Percentiles rank a stretch among this genome's conserved stretches.
phyloP scores from a whole-genome alignment of 2,113 vertebrate species.

The Thomomys bottae region DNA sequence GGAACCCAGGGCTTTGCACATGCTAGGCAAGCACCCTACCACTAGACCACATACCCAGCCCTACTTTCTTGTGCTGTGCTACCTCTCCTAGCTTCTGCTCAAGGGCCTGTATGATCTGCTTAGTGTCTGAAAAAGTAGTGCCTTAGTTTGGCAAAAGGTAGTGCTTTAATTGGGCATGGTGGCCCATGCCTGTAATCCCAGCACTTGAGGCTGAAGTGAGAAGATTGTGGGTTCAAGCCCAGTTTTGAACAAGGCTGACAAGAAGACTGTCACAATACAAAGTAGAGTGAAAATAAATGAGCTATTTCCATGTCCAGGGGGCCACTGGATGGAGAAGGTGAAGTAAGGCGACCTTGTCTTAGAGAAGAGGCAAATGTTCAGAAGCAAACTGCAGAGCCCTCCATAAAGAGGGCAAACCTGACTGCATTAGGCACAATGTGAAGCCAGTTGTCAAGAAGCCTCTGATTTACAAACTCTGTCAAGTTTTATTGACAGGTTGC shows the following conservation, averaged over 20 bases:
- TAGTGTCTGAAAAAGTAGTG: neutral
- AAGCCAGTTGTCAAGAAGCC: slow-evolving; percentile 69
- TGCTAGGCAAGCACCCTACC: too few relatives aligned
- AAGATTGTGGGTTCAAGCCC: neutral
- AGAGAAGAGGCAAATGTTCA: slow-evolving; percentile 55
- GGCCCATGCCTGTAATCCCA: too few relatives aligned
- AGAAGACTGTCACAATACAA: neutral
- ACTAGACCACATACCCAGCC: too few relatives aligned
- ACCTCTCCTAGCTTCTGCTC: neutral
- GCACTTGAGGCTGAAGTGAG: too few relatives aligned
- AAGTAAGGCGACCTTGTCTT: neutral
- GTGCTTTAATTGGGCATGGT: too few relatives aligned
- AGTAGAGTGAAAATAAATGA: too few relatives aligned
- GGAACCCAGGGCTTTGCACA: too few relatives aligned
- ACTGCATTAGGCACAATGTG: slow-evolving; percentile 21
- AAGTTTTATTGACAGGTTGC: slow-evolving; percentile 75
- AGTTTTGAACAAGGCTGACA: neutral
- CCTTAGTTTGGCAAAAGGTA: neutral
- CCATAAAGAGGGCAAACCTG: slow-evolving; percentile 45
- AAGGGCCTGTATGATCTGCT: neutral
- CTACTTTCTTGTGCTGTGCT: too few relatives aligned
- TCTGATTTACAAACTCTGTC: slow-evolving; percentile 74
- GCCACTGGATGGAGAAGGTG: neutral
- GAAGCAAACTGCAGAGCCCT: neutral
- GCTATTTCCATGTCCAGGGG: neutral